Percentiles rank a stretch among this genome's conserved stretches.
phyloP scores from a whole-genome alignment of 30 jellyfish, hydroid and myxozoan species.

The Aurelia aurita complex sp. Pacific region DNA sequence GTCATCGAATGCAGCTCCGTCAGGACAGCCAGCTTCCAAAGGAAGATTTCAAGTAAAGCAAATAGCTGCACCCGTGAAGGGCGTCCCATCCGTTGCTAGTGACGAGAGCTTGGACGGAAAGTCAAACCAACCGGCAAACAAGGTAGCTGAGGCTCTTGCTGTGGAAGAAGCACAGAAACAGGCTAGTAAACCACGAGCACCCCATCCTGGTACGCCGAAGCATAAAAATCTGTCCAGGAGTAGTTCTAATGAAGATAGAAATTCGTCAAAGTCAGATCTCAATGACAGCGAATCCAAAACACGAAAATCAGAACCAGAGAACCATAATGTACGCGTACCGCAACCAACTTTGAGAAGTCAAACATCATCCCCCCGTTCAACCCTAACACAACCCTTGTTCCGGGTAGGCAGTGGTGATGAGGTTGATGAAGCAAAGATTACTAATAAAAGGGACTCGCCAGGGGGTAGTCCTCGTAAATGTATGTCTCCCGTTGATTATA shows the following conservation, averaged over 20 bases:
- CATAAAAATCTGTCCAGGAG: not conserved
- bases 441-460: conserved; percentile 10
- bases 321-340: not conserved
- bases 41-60: conserved; percentile 57
- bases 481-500: conserved; percentile 39
- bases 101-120: not conserved
- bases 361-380: not conserved
- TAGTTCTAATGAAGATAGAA: not conserved
- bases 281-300: not conserved
- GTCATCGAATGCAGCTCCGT: no score
- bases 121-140: not conserved
- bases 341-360: conserved; percentile 1
- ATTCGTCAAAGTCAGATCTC: not conserved
- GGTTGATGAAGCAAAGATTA: conserved; percentile 16
- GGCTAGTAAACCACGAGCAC: not conserved
- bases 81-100: not conserved
- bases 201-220: not conserved
- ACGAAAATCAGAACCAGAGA: not conserved
- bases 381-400: conserved; percentile 26
- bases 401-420: conserved; percentile 52
- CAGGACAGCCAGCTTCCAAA: not conserved
- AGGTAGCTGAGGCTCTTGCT: not conserved
- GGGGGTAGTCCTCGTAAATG: conserved; percentile 70
- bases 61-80: not conserved
- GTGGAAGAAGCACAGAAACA: not conserved